phyloP scores from a whole-genome alignment of 2,113 vertebrate species.

The Rhodinocichla rosea region DNA sequence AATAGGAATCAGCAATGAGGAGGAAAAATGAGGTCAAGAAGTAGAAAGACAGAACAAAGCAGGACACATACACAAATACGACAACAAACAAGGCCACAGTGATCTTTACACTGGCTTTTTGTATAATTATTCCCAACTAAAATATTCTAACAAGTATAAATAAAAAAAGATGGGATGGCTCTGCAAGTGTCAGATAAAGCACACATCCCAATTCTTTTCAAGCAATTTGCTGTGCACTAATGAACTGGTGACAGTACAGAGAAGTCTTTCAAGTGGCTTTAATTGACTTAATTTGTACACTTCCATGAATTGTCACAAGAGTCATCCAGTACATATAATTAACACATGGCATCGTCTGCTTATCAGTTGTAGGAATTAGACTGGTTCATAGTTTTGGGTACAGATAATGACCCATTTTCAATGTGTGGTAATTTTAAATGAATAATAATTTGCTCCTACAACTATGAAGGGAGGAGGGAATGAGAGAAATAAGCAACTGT shows the following conservation, averaged over 20 bases:
- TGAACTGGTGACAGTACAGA: accelerated
- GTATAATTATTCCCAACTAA: background rate
- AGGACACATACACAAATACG: background rate
- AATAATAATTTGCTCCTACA: background rate
- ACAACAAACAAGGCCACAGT: background rate
- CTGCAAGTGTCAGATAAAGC: background rate
- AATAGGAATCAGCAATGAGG: constrained; percentile 22
- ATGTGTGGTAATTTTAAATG: background rate
- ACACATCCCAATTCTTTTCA: background rate
- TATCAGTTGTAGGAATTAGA: background rate
- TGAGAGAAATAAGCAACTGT: background rate
- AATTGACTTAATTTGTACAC: background rate
- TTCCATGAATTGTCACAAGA: background rate
- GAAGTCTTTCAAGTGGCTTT: background rate
- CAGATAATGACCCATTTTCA: background rate
- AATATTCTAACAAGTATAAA: background rate
- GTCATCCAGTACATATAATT: background rate
- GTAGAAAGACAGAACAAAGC: constrained; percentile 3
- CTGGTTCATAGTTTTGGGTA: background rate
- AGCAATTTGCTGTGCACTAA: background rate
- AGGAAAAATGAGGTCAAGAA: constrained; percentile 55
- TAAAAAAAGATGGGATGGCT: background rate
- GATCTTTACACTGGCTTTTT: background rate
- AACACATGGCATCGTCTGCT: background rate
- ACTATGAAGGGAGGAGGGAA: background rate